These are phyloP conservation scores for Odocoileus virginianus DNA, from an alignment of 2,113 vertebrate species.

Conservation along the genomic window DNA sequence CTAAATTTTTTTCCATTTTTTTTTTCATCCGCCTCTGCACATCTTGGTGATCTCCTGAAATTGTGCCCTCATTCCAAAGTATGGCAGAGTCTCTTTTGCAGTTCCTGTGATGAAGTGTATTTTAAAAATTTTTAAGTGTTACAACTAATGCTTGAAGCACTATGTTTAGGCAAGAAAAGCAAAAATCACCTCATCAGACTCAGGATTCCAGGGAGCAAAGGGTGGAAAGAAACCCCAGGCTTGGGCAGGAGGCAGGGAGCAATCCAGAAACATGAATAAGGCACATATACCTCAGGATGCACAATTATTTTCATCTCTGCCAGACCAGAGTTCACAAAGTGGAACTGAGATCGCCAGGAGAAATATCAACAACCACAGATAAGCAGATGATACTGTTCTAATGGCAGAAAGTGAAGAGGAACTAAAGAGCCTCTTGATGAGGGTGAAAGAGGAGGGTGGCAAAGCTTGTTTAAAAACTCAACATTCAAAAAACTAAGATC, in stretches of 20 bases:
- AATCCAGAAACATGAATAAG: not conserved
- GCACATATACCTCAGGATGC: accelerated
- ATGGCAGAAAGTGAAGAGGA: not conserved
- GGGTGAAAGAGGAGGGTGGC: not conserved
- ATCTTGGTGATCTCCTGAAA: not conserved
- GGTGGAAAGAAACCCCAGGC: not conserved
- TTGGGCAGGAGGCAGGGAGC: not conserved
- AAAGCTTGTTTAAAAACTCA: not conserved
- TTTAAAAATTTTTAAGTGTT: not conserved
- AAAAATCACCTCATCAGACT: not conserved
- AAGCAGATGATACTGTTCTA: not conserved
- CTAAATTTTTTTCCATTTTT: not conserved
- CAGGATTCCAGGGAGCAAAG: not conserved
- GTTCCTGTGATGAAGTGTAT: not conserved
- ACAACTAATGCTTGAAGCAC: not conserved
- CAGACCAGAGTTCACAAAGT: not conserved
- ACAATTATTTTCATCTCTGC: not conserved
- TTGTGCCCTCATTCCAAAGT: not conserved
- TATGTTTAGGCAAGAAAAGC: not conserved
- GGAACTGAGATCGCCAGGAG: not conserved
- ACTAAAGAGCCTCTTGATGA: not conserved
- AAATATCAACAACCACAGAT: not conserved
- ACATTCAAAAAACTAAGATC: not conserved
- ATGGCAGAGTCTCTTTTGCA: not conserved
- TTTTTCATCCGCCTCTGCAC: not conserved